Conservation (phyloP, 2,888 invertebrate species). For the Limulus polyphemus region DNA sequence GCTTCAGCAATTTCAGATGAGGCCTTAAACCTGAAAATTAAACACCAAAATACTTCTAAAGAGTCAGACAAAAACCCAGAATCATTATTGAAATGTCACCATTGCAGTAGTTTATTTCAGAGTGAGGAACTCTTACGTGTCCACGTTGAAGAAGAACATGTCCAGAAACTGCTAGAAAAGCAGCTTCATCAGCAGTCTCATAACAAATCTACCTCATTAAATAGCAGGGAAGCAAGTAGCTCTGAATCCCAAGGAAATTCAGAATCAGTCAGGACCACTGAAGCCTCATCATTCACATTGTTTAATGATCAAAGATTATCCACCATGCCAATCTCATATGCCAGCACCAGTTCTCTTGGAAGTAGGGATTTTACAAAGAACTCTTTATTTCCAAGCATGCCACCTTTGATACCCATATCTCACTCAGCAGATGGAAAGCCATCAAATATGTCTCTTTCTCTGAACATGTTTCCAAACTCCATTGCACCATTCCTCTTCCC, state of each 20-base stretch:
- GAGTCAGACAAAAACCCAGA: not conserved
- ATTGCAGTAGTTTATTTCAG: conserved; percentile 40
- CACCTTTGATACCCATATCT: too few relatives aligned
- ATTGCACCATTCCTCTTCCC: conserved; percentile 27
- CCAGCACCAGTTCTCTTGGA: not conserved
- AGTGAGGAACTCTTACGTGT: conserved; percentile 44
- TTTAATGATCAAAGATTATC: too few relatives aligned
- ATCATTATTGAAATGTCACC: conserved; percentile 22
- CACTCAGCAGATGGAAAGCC: too few relatives aligned
- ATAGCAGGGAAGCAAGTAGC: conserved; percentile 15
- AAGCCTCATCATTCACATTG: too few relatives aligned
- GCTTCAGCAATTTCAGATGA: conserved; percentile 28
- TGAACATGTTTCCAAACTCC: conserved; percentile 27
- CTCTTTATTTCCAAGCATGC: conserved; percentile 1
- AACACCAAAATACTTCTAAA: not conserved
- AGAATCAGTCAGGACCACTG: too few relatives aligned
- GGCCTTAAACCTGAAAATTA: not conserved
- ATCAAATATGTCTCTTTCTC: conserved; percentile 3
- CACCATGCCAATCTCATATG: too few relatives aligned
- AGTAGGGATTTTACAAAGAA: conserved; percentile 7
- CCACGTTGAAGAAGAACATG: conserved; percentile 38
- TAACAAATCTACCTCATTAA: conserved; percentile 23
- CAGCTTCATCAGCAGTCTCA: conserved; percentile 26
- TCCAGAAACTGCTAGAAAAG: conserved; percentile 28
- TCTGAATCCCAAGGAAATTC: conserved; percentile 17